Base-by-base conservation (phyloP, 1,140 invertebrate species). In the Drosophila ananassae region DNA sequence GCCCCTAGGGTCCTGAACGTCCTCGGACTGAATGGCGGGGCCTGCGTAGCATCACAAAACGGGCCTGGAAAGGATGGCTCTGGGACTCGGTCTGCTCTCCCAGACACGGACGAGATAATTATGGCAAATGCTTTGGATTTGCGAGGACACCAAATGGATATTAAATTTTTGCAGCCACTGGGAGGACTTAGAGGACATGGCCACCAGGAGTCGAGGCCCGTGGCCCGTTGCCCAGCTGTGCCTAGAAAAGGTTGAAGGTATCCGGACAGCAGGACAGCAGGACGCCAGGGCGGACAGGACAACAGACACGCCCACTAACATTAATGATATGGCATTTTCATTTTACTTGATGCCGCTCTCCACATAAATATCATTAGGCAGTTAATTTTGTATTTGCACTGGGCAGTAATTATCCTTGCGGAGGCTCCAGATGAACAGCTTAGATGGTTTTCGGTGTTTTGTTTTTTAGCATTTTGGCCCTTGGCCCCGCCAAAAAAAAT, bases 51-150 rank as follows among this genome's bases (percentile, higher is more conserved):
- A 69, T 69, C 64, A 69, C 48, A 71, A 57, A 69, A 21, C 50
- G 48, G 51, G 63, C 10, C 17, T 44, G 51, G 12, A 63, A 25
- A 22, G 25, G 39, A 21, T 21, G 28, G 46, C 24, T 30, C 30
- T 24, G 59, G 62, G 55, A 59, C 17, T 12, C 30, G 30, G 1
- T 21, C 41, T 17, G n/a, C 32, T 34, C 24, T 21, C 47, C 30
- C 25, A 37, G 25, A 24, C 41, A 48, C 48, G 34, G 25, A 56
- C 17, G 37, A 58, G 72, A 75, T 74, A 74, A 74, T 74, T 74
- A 74, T 74, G 71, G 72, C 52, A 58, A 74, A 74, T 74, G 71
- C 69, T 56, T 63, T 32, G 58, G 55, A 55, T 46, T 73, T 73
- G 32, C 32, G 9, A 7, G 41, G 21, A 21, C 53, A 62, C 56